Evolutionary conservation across 2,113 vertebrate species (phyloP), one percentile per base, ranked within the genome.

Genomic region (Forbesichthys agassizii): DNA sequence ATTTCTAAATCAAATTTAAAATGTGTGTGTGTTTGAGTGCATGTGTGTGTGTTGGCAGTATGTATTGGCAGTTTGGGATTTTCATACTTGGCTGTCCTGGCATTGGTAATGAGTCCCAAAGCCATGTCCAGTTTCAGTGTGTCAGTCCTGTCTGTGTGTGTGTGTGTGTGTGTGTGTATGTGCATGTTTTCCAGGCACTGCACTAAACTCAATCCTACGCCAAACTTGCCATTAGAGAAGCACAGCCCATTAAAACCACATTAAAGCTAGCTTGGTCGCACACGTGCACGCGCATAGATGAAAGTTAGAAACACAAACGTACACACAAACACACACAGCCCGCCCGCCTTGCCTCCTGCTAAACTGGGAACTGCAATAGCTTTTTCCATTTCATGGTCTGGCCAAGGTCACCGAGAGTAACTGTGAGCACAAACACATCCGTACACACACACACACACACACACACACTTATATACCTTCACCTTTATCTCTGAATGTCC

Each of bases 101-200:
- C 86, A 77, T 82, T 88, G 69, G 68, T 90, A 90, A 90, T 90
- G 88, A 90, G 88, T 79, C 89, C 84, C 89, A 83, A 74, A 88
- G 85, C 71, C 71, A 80, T 86, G 86, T 88, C 88, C 89, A 82
- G 79, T 88, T 81, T 83, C 58, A 79, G 78, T 71, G 69, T 78
- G 76, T 79, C 68, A 80, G 51, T 82, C 68, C 11, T 0, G 49
- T 61, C 51, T 14, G 4, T 60, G 63, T 66, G 57, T 63, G 61
- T 48, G 7, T 48, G 7, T 66, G 14, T 82, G 69, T 80, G 71
- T 84, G 61, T 33, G 46, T 49, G 62, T 51, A 20, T 33, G 62
- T 52, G 62, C 33, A 16, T 64, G 63, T 64, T 48, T 64, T 6
- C 33, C 16, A 11, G 78, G 69, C 64, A 64, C 75, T 63, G 79